phyloP scores from a whole-genome alignment of 2,888 invertebrate genomes.

The Euclidia mi region DNA sequence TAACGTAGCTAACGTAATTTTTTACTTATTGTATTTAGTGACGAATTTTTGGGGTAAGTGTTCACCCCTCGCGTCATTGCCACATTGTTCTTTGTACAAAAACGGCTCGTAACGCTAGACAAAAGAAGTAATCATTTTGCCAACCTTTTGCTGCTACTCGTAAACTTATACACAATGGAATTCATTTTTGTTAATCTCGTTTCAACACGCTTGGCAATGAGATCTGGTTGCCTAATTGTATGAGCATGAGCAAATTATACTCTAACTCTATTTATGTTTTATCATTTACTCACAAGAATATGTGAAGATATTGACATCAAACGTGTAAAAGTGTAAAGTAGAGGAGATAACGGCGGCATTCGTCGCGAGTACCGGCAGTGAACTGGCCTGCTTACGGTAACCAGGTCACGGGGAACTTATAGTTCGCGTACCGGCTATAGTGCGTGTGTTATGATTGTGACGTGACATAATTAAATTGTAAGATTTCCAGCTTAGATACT shows the following conservation, averaged over 20 bases:
- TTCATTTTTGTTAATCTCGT: constrained; percentile 44
- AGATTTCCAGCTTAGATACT: constrained; percentile 50
- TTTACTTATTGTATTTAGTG: background rate
- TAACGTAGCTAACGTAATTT: too few relatives aligned
- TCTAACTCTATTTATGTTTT: background rate
- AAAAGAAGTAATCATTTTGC: constrained; percentile 40
- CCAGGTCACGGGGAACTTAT: constrained; percentile 72
- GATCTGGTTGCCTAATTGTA: constrained; percentile 31
- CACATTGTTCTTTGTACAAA: constrained; percentile 26
- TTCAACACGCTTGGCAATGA: constrained; percentile 32
- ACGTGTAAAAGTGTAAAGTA: constrained; percentile 47
- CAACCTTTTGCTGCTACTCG: constrained; percentile 32
- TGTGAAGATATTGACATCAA: constrained; percentile 18
- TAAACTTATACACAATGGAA: constrained; percentile 45
- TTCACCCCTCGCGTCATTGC: constrained; percentile 19
- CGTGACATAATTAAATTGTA: constrained; percentile 69
- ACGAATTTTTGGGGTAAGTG: constrained; percentile 8
- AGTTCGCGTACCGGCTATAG: constrained; percentile 50
- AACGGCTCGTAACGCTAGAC: constrained; percentile 22
- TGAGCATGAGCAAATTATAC: constrained; percentile 9
- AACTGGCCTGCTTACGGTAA: constrained; percentile 68
- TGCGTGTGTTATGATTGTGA: constrained; percentile 66
- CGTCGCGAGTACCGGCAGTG: constrained; percentile 44
- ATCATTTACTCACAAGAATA: background rate
- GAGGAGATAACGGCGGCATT: constrained; percentile 65